Evolutionary conservation across 1,140 invertebrate genomes (phyloP), one percentile per base, ranked within the genome.

Genomic region (Helicorthomorpha holstii): DNA sequence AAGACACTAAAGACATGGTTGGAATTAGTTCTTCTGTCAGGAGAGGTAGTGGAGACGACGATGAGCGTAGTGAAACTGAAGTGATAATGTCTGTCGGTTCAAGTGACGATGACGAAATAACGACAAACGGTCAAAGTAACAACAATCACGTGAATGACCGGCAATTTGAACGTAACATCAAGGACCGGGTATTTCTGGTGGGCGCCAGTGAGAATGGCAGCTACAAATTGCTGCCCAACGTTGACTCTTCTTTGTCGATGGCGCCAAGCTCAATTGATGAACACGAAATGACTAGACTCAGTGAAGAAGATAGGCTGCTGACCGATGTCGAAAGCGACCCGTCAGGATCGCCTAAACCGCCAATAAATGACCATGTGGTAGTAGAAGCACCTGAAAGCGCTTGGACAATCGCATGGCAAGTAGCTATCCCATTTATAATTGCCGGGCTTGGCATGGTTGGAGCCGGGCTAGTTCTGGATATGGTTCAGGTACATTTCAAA

Each of bases 391-490:
- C 7, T 7, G 57, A 58, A 46, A 54, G 43, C 12, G 55, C 57
- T n/a, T 56, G 59, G 48, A 58, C 55, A 21, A 69, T 67, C 10
- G 54, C 60, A 27, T 50, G 67, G 16, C 66, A 70, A 54, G 64
- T 70, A 1, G 61, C 66, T 43, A 55, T 69, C 49, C 68, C 68
- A 3, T 93, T 90, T 68, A 68, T 91, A 25, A 72, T 94, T 41
- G 89, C 90, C 54, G 89, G 89, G 19, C 80, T 91, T 61, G 90
- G 90, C 50, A 94, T 91, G 81, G 89, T 94, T 0, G 82, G 80
- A 1, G 88, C 88, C 3, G 89, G 88, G 58, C 70, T 92, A 29
- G 68, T 91, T 2, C 70, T 93, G 1, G 85, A 91, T 63, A 68
- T 78, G 52, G 87, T 91, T 27, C 83, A 90, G 73, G 81, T 87